A percentile compares a stretch with the other conserved stretches of the same genome.
Evolutionary conservation across 2,797 vertebrate species (phyloP).

Genomic region (Oophaga sylvatica): DNA sequence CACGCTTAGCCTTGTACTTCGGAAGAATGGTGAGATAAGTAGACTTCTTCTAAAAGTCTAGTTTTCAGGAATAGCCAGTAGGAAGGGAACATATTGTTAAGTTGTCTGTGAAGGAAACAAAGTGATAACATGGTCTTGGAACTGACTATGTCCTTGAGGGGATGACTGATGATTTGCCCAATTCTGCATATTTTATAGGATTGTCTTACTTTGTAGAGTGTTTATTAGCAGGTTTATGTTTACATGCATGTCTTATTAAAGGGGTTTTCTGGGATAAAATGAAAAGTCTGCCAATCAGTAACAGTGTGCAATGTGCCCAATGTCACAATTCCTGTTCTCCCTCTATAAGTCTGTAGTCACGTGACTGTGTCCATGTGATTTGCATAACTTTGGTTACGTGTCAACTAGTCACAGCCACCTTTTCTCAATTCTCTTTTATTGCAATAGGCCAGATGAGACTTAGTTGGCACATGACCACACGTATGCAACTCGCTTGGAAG

Average conservation of each 20-base stretch:
- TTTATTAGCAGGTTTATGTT: background rate
- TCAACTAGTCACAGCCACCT: too few species aligned
- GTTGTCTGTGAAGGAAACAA: background rate
- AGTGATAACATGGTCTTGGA: background rate
- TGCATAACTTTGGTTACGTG: too few species aligned
- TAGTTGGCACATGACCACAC: too few species aligned
- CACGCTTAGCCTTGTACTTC: conserved; percentile 12
- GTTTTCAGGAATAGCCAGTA: background rate
- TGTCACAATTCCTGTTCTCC: too few species aligned
- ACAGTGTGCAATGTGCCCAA: too few species aligned
- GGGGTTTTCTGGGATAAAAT: too few species aligned
- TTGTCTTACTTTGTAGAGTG: background rate
- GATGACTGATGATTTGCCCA: background rate
- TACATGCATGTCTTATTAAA: background rate
- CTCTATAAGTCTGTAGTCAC: too few species aligned
- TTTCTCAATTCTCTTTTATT: too few species aligned
- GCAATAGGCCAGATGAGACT: too few species aligned
- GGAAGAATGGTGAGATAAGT: background rate
- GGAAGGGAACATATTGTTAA: background rate
- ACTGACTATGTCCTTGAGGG: background rate
- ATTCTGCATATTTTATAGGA: background rate
- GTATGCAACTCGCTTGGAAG: too few species aligned
- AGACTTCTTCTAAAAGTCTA: background rate
- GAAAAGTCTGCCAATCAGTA: too few species aligned
- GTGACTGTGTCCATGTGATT: too few species aligned